Percentiles rank a stretch among this genome's conserved stretches.
Conservation (phyloP, 2,113 vertebrate species). For the Elaphurus davidianus region DNA sequence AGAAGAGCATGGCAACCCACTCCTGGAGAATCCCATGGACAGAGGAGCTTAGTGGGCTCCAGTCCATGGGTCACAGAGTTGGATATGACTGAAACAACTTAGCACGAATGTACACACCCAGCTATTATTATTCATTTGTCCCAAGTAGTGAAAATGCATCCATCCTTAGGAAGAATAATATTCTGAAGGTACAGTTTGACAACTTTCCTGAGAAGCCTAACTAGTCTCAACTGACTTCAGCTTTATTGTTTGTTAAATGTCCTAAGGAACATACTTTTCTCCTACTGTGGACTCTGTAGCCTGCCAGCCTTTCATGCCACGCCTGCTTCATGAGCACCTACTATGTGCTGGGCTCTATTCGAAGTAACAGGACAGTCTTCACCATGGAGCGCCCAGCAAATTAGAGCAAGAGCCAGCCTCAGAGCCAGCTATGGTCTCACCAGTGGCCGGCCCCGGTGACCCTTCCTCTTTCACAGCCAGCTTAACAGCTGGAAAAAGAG, state of each 20-base stretch:
- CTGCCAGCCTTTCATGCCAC: neutral
- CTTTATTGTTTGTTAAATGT: neutral
- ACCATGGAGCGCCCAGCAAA: neutral
- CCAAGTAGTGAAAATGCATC: neutral
- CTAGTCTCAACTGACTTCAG: neutral
- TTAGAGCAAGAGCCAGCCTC: neutral
- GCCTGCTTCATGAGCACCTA: neutral
- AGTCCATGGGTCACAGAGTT: neutral
- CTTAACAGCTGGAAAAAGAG: neutral
- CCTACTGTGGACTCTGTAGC: neutral
- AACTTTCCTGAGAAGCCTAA: neutral
- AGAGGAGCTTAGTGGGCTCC: neutral
- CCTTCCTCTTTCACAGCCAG: neutral
- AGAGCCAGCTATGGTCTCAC: neutral
- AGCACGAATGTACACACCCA: neutral
- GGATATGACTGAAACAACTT: neutral
- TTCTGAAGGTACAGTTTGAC: neutral
- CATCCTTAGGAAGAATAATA: neutral
- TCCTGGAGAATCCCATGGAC: neutral
- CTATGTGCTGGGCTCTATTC: neutral
- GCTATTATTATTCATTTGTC: neutral
- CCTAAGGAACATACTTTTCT: neutral
- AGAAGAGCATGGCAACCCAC: neutral
- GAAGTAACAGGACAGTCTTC: neutral
- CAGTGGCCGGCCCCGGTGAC: rapidly evolving